Evolutionary conservation across 2,113 vertebrate genomes (phyloP).

Genomic region (Barbus barbus): DNA sequence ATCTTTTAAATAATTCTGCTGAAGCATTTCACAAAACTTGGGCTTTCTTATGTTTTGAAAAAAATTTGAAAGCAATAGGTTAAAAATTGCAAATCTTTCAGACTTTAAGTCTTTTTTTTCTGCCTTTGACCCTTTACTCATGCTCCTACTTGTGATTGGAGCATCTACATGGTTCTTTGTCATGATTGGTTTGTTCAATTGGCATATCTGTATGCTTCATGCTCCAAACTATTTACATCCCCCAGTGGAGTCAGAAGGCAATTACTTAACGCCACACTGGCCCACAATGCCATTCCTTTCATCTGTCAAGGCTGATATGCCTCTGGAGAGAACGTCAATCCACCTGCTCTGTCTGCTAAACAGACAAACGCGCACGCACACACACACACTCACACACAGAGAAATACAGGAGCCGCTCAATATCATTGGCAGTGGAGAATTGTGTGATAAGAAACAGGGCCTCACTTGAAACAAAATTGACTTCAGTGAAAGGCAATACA

Average conservation of each 20-base stretch:
- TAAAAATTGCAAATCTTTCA: background rate
- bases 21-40: background rate
- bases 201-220: slow-evolving; percentile 18
- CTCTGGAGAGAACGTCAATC: slow-evolving; percentile 24
- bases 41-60: background rate
- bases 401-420: slow-evolving; percentile 9
- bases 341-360: slow-evolving; percentile 18
- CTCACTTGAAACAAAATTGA: slow-evolving; percentile 53
- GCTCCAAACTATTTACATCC: slow-evolving; percentile 33
- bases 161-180: background rate
- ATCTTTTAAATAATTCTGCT: too few relatives aligned
- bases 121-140: background rate
- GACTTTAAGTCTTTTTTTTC: background rate
- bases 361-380: slow-evolving; percentile 18
- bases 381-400: background rate
- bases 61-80: background rate
- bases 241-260: slow-evolving; percentile 43
- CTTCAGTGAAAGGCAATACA: slow-evolving; percentile 45
- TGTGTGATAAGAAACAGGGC: slow-evolving; percentile 46
- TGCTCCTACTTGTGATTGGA: background rate
- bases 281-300: slow-evolving; percentile 36
- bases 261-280: slow-evolving; percentile 38
- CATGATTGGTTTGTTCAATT: slow-evolving; percentile 18
- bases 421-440: slow-evolving; percentile 37
- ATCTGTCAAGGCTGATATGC: slow-evolving; percentile 34